A percentile compares a stretch with the other conserved stretches of the same genome.
Conservation (phyloP, 2,888 invertebrate species). For the Brachynemurus nebulosus region DNA sequence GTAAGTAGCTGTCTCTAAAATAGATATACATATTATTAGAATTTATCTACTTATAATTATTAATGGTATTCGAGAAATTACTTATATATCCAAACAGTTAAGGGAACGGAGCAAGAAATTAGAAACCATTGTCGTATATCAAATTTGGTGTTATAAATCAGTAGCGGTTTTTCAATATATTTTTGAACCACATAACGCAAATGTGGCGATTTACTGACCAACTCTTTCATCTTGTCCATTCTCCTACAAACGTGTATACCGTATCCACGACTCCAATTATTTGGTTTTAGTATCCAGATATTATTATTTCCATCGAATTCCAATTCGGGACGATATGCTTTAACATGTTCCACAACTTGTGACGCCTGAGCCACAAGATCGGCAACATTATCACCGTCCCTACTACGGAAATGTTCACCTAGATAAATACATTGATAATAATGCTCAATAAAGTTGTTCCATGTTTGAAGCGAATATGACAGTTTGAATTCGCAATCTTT, state of each 20-base stretch:
- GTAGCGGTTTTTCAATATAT: constrained; percentile 66
- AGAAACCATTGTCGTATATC: constrained; percentile 85
- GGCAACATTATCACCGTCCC: constrained; percentile 26
- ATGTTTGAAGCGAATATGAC: constrained; percentile 37
- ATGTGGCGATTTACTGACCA: constrained; percentile 40
- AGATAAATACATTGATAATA: constrained; percentile 48
- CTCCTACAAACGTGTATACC: constrained; percentile 71
- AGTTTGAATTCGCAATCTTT: constrained; percentile 46
- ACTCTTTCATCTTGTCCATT: constrained; percentile 53
- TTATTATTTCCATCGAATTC: constrained; percentile 67
- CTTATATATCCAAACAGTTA: constrained; percentile 78
- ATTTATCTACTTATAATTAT: constrained; percentile 3
- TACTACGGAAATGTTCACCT: constrained; percentile 33
- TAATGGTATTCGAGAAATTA: constrained; percentile 23
- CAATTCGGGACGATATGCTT: constrained; percentile 44
- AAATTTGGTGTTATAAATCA: constrained; percentile 78
- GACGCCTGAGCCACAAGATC: constrained; percentile 34
- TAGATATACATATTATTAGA: background rate
- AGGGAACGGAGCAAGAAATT: constrained; percentile 59
- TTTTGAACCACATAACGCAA: constrained; percentile 73
- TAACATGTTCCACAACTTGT: constrained; percentile 43
- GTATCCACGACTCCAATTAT: constrained; percentile 64
- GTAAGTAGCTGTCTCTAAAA: constrained; percentile 58
- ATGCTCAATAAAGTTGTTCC: constrained; percentile 52
- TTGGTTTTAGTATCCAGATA: constrained; percentile 85